Percentiles rank a stretch among this genome's conserved stretches.
Evolutionary conservation across 2,888 invertebrate species (phyloP).

Genomic region (Parascotia fuliginaria): DNA sequence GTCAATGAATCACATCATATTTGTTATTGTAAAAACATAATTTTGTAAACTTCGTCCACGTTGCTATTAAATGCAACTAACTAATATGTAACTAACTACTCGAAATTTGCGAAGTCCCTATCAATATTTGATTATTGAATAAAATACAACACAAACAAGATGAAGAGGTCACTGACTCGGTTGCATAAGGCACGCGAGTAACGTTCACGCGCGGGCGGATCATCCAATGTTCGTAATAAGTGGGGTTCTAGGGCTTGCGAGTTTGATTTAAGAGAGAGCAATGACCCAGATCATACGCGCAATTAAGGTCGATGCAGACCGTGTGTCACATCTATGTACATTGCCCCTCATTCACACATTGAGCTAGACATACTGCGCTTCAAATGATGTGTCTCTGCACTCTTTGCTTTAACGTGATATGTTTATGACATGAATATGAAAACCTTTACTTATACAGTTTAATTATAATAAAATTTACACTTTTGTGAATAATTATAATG

Average conservation of each 20-base stretch:
- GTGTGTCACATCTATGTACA: slow-evolving; percentile 59
- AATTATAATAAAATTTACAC: slow-evolving; percentile 59
- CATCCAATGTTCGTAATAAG: slow-evolving; percentile 67
- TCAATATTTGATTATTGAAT: slow-evolving; percentile 61
- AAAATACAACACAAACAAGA: slow-evolving; percentile 62
- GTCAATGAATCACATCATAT: slow-evolving; percentile 34
- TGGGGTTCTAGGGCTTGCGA: slow-evolving; percentile 81
- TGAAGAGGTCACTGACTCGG: slow-evolving; percentile 68
- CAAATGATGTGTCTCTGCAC: slow-evolving; percentile 1
- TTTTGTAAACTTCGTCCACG: slow-evolving; percentile 60
- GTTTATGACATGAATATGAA: slow-evolving; percentile 2
- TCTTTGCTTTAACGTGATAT: not conserved
- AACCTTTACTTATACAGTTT: slow-evolving; percentile 3
- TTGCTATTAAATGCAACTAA: slow-evolving; percentile 41
- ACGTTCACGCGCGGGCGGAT: slow-evolving; percentile 64
- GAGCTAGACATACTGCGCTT: slow-evolving; percentile 48
- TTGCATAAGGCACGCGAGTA: slow-evolving; percentile 73
- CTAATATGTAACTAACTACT: too few relatives aligned
- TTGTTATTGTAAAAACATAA: slow-evolving; percentile 32
- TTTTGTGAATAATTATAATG: slow-evolving; percentile 59
- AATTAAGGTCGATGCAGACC: slow-evolving; percentile 81
- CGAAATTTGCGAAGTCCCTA: slow-evolving; percentile 54
- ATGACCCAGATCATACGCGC: slow-evolving; percentile 71
- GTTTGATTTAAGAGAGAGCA: slow-evolving; percentile 85
- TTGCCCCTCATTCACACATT: slow-evolving; percentile 51